Evolutionary conservation across 92 coral and sea anemone genomes (phyloP).

Genomic region (Epizoanthus stellaris): DNA sequence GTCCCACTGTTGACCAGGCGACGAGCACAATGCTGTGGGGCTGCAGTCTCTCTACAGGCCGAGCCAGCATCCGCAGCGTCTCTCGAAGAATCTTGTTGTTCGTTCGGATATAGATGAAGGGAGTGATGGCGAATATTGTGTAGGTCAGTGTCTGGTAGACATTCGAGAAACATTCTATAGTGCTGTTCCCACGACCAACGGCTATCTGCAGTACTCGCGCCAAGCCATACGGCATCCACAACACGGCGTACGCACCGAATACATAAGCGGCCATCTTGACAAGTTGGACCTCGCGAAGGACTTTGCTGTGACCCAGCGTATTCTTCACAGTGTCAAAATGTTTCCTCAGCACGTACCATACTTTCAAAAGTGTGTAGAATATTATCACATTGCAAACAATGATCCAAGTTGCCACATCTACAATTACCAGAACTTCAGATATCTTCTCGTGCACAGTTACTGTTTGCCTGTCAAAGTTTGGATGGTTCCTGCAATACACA

Average conservation of each 20-base stretch:
- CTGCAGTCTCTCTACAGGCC: neutral
- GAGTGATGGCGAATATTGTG: conserved; percentile 30
- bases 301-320: conserved; percentile 27
- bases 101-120: conserved; percentile 30
- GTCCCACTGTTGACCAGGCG: conserved; percentile 37
- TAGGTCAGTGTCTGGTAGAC: conserved; percentile 35
- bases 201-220: conserved; percentile 22
- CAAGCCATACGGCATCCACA: conserved; percentile 39
- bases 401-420: conserved; percentile 27
- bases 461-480: neutral
- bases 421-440: conserved; percentile 8
- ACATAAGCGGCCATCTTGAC: conserved; percentile 41
- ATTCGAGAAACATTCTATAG: conserved; percentile 3
- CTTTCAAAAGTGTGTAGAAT: conserved; percentile 23
- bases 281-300: conserved; percentile 18
- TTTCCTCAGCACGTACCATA: conserved; percentile 27
- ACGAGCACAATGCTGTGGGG: conserved; percentile 24
- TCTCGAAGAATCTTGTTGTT: conserved; percentile 26
- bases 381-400: conserved; percentile 11
- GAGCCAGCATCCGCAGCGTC: conserved; percentile 11
- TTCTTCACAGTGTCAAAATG: conserved; percentile 34
- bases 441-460: conserved; percentile 13
- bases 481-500: conserved; percentile 11
- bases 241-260: conserved; percentile 5
- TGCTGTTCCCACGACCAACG: neutral